Conservation (phyloP, 2,888 invertebrate species). For the Meganola albula region DNA sequence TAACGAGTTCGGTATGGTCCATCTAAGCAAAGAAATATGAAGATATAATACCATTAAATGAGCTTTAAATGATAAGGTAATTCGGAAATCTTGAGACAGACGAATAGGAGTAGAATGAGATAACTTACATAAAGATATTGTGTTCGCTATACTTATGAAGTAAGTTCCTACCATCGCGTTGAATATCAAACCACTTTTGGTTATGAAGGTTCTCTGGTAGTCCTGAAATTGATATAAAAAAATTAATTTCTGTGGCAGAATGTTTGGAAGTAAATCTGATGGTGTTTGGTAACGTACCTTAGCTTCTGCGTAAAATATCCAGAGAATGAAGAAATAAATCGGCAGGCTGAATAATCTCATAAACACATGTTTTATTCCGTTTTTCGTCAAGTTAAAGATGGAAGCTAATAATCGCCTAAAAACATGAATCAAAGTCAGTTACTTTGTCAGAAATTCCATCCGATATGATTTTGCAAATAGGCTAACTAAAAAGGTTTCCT, state of each 20-base stretch:
- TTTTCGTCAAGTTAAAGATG: slow-evolving; percentile 86
- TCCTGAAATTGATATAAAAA: slow-evolving; percentile 52
- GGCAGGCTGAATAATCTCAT: slow-evolving; percentile 86
- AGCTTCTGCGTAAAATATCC: slow-evolving; percentile 86
- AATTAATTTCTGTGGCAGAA: not conserved
- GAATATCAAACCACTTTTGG: slow-evolving; percentile 83
- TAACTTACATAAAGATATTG: slow-evolving; percentile 83
- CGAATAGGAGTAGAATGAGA: not conserved
- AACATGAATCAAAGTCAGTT: not conserved
- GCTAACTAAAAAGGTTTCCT: too few species aligned
- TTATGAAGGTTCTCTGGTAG: slow-evolving; percentile 83
- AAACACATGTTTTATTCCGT: slow-evolving; percentile 86
- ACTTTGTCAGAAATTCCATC: too few species aligned
- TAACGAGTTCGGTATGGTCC: slow-evolving; percentile 92
- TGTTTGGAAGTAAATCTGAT: not conserved
- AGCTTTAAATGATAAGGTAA: too few species aligned
- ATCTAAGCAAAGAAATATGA: slow-evolving; percentile 63
- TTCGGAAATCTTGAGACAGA: not conserved
- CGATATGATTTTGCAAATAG: too few species aligned
- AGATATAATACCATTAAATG: not conserved
- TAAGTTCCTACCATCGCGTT: slow-evolving; percentile 82
- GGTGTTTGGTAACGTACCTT: slow-evolving; percentile 50
- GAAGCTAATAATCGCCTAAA: slow-evolving; percentile 86
- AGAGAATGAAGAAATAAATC: slow-evolving; percentile 85
- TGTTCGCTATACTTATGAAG: slow-evolving; percentile 82